Base-by-base conservation (phyloP, 1,140 invertebrate species). In the Ceratosolen solmsi region DNA sequence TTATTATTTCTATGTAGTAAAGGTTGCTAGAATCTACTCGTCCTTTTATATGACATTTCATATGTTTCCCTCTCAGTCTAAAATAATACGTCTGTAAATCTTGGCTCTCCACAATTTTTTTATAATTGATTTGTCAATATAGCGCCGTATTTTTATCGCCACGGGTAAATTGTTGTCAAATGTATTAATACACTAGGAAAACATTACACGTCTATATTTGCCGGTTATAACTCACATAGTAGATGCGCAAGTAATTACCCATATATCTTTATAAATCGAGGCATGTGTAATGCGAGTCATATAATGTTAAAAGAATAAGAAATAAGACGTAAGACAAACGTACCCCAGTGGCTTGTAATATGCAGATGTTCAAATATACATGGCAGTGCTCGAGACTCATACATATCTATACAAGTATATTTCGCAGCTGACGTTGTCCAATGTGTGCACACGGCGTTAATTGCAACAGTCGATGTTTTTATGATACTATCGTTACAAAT, bases 401-500 rank as follows among this genome's bases (percentile, higher is more conserved):
- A 72, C 41, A 72, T 17, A 49, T 8, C 7, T 79, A 27, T 8
- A 13, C 17, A 15, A 51, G 56, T 70, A 58, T n/a, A 60, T 71
- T 71, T 82, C 8, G 63, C 75, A 82, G 80, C 74, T 82, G 65
- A 82, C 74, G 75, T 82, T 46, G 56, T 38, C 25, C 49, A 49
- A 68, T 38, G 65, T 56, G 36, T n/a, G n/a, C 46, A 51, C 9
- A n/a, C n/a, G 22, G 27, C 54, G 77, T 82, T 82, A 82, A 82
- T 82, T 76, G 73, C 49, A 27, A 13, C 73, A 25, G 9, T 20
- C 41, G 63, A 78, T 65, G 41, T 82, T 82, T 82, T 82, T 82
- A 82, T 65, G 75, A 36, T 13, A 56, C 74, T 82, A 78, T 82
- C 68, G 41, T 78, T 82, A 73, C 75, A 82, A 82, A 82, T 78